Base-by-base conservation (phyloP, 1,140 invertebrate genomes). In the Drosophila burlai region DNA sequence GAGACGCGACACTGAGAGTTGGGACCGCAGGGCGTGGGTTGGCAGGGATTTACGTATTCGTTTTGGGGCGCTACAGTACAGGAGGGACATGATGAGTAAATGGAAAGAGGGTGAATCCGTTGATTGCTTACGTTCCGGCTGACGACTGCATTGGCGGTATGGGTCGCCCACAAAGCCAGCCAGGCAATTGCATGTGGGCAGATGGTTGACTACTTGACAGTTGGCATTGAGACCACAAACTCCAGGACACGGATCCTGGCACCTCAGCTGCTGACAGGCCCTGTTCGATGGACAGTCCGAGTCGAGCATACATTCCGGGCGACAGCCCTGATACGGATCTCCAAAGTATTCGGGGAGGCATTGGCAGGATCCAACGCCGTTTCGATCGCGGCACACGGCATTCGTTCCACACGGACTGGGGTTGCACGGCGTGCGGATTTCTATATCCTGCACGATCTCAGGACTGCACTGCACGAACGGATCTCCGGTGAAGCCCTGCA, bases 241-340 rank as follows among this genome's bases (percentile, higher is more conserved):
- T 65, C 96, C 96, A 4, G 95, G 95, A 83, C 96, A 97, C 15
- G 96, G 96, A 92, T 97, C 95, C 60, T 95, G 93, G 81, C 96
- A 97, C 90, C 96, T 96, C 74, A 95, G 94, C 80, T 94, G 94
- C 58, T 96, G 94, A 81, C 96, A 97, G 18, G 96, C 95, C 77
- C 93, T 95, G 83, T 96, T 95, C 18, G 95, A 94, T 10, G 95
- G 93, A 83, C 96, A 97, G 80, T 97, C 96, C 4, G 94, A 94
- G 84, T 95, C 95, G 0, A 95, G 87, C 6, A 95, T 86, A 81
- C 95, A 96, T 90, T 96, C 95, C 6, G 95, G 95, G 81, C 95
- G 93, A 91, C 96, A 97, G 18, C 95, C 95, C 84, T 96, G 95
- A 76, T 96, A 97, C 5, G 96, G 96, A 94, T 97, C 96, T 46